Conservation (phyloP, 2,888 invertebrate genomes). For the Phortica magna region DNA sequence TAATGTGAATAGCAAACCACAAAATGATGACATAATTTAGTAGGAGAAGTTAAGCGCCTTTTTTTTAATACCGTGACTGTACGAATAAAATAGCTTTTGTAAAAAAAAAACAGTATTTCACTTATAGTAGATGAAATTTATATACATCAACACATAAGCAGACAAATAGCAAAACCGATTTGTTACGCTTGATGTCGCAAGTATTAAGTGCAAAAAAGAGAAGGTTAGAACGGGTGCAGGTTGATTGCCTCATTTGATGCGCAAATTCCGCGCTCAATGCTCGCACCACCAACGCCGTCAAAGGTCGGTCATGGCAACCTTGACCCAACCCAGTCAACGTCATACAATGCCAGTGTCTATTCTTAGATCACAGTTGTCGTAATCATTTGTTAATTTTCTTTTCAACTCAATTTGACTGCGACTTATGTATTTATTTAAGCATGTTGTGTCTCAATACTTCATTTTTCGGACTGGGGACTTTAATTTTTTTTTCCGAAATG, state of each 20-base stretch:
- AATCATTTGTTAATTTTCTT: background rate
- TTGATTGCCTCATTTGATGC: background rate
- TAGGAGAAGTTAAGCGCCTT: background rate
- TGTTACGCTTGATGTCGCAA: slow-evolving; percentile 23
- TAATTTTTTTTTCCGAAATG: slow-evolving; percentile 6
- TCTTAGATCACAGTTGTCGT: background rate
- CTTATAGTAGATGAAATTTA: background rate
- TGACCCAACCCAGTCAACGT: slow-evolving; percentile 38
- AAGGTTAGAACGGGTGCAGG: background rate
- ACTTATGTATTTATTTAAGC: too few species aligned
- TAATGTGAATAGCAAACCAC: slow-evolving; percentile 4
- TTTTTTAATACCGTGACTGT: background rate
- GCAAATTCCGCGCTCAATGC: background rate
- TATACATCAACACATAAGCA: background rate
- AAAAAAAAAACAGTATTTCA: background rate
- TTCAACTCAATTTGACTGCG: background rate
- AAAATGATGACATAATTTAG: slow-evolving; percentile 30
- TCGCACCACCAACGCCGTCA: background rate
- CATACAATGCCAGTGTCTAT: background rate
- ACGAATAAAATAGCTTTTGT: background rate
- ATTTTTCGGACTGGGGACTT: background rate
- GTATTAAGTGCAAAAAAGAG: slow-evolving; percentile 7
- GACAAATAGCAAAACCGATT: slow-evolving; percentile 1
- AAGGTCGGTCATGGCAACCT: slow-evolving; percentile 33
- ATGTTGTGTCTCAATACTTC: too few species aligned